phyloP scores from a whole-genome alignment of 1,140 invertebrate species.

The Drosophila auraria region DNA sequence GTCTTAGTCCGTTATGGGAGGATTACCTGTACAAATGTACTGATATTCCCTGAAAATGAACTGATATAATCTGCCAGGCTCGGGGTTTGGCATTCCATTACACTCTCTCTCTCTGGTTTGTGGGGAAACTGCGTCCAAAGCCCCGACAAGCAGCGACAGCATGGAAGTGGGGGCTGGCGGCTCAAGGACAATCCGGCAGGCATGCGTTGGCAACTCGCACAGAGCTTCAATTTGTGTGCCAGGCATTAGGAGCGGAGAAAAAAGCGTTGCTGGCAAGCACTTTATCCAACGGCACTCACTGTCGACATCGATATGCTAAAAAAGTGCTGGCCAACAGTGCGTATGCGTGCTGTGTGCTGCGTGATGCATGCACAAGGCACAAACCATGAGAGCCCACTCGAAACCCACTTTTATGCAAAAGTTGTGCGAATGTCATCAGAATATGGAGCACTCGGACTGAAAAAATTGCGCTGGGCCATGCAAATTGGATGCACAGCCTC shows the following conservation, averaged over 20 bases:
- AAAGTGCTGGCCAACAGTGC: constrained; percentile 54
- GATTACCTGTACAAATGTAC: constrained; percentile 24
- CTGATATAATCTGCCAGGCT: constrained; percentile 24
- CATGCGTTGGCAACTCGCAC: constrained; percentile 36
- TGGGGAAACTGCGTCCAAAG: background rate
- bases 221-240: constrained; percentile 61
- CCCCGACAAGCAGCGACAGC: constrained; percentile 18
- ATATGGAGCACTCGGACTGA: constrained; percentile 28
- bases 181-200: constrained; percentile 50
- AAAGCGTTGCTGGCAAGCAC: constrained; percentile 23
- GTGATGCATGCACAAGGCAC: constrained; percentile 27
- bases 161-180: constrained; percentile 21
- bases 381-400: constrained; percentile 24
- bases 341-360: constrained; percentile 50
- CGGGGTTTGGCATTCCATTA: constrained; percentile 13
- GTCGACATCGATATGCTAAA: constrained; percentile 49
- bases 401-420: constrained; percentile 29
- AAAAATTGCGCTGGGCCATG: background rate
- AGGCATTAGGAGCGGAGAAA: constrained; percentile 45
- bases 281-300: constrained; percentile 43
- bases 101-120: constrained; percentile 1
- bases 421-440: constrained; percentile 45
- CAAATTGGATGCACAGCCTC: constrained; percentile 22
- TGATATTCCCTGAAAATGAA: constrained; percentile 4
- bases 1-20: constrained; percentile 37